Conservation (phyloP, 2,888 invertebrate genomes). For the Scelioninae gen. 1 region DNA sequence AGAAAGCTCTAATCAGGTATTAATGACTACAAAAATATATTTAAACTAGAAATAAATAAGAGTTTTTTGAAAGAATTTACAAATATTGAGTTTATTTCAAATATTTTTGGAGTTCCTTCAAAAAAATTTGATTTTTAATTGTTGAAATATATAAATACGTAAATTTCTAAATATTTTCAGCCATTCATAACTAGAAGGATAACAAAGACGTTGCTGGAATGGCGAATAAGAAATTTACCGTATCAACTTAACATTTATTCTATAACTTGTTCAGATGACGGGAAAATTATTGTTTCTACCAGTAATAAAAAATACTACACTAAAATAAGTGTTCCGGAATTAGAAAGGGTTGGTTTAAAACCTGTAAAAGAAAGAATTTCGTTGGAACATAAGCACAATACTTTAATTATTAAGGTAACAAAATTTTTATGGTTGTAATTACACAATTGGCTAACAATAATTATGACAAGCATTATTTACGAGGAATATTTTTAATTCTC, state of each 20-base stretch:
- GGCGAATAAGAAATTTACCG: constrained; percentile 92
- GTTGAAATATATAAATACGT: too few species aligned
- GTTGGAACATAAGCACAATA: constrained; percentile 90
- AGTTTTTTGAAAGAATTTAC: too few species aligned
- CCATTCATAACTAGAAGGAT: constrained; percentile 89
- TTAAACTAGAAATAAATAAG: too few species aligned
- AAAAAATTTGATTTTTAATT: too few species aligned
- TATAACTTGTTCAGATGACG: constrained; percentile 88
- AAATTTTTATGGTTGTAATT: neutral
- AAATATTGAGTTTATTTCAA: too few species aligned
- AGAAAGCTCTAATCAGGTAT: too few species aligned
- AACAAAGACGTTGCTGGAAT: constrained; percentile 91
- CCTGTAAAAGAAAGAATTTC: constrained; percentile 88
- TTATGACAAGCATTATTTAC: too few species aligned
- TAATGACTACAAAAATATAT: too few species aligned
- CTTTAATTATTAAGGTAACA: constrained; percentile 90
- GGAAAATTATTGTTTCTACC: constrained; percentile 89
- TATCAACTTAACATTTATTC: constrained; percentile 90
- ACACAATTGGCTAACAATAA: too few species aligned
- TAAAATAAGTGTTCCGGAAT: constrained; percentile 88
- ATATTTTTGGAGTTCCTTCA: too few species aligned
- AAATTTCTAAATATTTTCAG: too few species aligned
- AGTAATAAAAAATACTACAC: constrained; percentile 93
- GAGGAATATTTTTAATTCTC: too few species aligned
- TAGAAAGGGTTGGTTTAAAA: constrained; percentile 87